Percentiles rank a stretch among this genome's conserved stretches.
Evolutionary conservation across 2,888 invertebrate genomes (phyloP).

Genomic region (Aspidapion aeneum): DNA sequence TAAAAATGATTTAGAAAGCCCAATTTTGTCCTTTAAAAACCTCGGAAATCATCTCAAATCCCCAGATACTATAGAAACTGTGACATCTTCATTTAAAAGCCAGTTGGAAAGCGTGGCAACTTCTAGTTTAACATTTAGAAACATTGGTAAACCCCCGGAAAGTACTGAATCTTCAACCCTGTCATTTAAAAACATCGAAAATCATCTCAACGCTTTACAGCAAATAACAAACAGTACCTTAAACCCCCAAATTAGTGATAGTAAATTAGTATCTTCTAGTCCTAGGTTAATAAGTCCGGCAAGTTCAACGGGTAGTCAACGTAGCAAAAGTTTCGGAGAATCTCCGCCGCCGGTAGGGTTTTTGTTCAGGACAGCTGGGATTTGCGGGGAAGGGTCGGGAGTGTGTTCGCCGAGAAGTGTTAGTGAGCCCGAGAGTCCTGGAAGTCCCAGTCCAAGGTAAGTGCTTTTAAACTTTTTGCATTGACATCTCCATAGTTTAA

Average conservation of each 20-base stretch:
- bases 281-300: slow-evolving; percentile 43
- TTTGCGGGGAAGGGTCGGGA: slow-evolving; percentile 23
- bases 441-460: slow-evolving; percentile 24
- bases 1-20: no score
- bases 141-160: no score
- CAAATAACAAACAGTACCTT: slow-evolving; percentile 56
- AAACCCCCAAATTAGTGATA: slow-evolving; percentile 35
- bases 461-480: no score
- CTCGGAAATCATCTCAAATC: no score
- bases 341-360: slow-evolving; percentile 32
- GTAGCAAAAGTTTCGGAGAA: slow-evolving; percentile 17
- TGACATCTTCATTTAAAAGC: no score
- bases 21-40: no score
- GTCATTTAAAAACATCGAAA: slow-evolving; percentile 64
- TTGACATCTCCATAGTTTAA: no score
- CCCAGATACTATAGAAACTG: no score
- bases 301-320: no score
- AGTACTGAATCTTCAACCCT: slow-evolving; percentile 40
- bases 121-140: no score
- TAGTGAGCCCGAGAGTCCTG: slow-evolving; percentile 21
- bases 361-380: slow-evolving; percentile 22
- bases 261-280: slow-evolving; percentile 32
- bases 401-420: slow-evolving; percentile 29
- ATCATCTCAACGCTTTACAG: slow-evolving; percentile 64
- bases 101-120: no score